These are phyloP conservation scores for Xestia ashworthii DNA, from an alignment of 2,888 invertebrate genomes.

Conservation along the genomic window DNA sequence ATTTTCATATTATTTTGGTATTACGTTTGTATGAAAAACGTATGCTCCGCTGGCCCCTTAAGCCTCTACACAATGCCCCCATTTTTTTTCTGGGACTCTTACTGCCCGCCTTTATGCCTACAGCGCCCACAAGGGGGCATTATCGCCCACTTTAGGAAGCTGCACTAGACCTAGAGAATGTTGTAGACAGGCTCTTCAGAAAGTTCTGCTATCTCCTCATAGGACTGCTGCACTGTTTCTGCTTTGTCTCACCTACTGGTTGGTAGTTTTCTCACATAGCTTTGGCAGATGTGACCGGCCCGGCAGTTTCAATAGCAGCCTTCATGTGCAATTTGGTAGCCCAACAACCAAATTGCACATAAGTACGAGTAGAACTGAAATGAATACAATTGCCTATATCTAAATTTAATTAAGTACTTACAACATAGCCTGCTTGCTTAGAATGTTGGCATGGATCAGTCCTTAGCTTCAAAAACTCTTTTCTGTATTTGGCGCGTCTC, in stretches of 20 bases:
- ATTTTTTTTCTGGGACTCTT: no score
- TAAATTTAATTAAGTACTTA: slow-evolving; percentile 88
- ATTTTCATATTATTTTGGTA: no score
- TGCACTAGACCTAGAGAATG: not conserved
- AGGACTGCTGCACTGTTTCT: not conserved
- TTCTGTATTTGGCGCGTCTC: slow-evolving; percentile 90
- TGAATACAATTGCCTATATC: not conserved
- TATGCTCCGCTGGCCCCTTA: no score
- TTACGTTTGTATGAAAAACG: no score
- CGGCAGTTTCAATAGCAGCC: not conserved
- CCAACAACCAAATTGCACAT: not conserved
- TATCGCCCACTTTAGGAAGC: no score
- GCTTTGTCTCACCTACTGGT: no score
- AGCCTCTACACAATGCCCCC: no score
- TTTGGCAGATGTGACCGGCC: not conserved
- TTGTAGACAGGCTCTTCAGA: not conserved
- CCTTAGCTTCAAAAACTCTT: slow-evolving; percentile 92
- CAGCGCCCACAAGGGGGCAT: no score
- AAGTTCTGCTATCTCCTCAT: not conserved
- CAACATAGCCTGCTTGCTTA: slow-evolving; percentile 92
- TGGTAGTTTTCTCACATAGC: not conserved
- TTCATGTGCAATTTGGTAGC: not conserved
- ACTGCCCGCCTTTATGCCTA: no score
- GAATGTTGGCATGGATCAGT: slow-evolving; percentile 93
- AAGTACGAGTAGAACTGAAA: no score